Base-by-base conservation (phyloP, 2,888 invertebrate genomes). In the Eurytoma californica region DNA sequence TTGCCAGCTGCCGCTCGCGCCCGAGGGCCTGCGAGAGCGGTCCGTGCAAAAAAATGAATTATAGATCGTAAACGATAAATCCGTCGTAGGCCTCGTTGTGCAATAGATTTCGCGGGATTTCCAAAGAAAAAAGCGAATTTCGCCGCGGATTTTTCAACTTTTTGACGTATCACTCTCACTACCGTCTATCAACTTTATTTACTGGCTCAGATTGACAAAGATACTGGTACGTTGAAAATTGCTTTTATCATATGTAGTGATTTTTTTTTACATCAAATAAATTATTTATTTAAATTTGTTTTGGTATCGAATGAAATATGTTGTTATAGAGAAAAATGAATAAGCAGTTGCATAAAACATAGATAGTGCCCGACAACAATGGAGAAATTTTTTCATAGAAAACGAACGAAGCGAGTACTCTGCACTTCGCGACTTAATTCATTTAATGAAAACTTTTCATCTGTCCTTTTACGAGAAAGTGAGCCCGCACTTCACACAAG, bases 1-100 rank as follows among this genome's bases (percentile, higher is more conserved):
- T 73, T 82, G 74, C 76, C 80, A 79, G 78, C 78, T 83, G 81
- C 76, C 82, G 74, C 74, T 79, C 79, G 79, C 82, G 75, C 79
- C 72, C 78, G 70, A 72, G 78, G 65, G 84, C 83, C 39, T 83
- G 55, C 84, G 82, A 80, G 84, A 13, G 76, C 80, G 84, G n/a
- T 47, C 49, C 53, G 20, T 53, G 72, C 72, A 85, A 88, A 87
- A 86, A 88, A 87, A 85, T 83, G 83, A 86, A 86, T 87, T 87
- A 87, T 86, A 86, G 84, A 86, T 87, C 85, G 86, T 84, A 86
- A 88, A 85, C 85, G 86, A 84, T 86, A 82, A 83, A 83, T 83
- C 77, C 68, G 63, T 49, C 20, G 51, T 30, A 20, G 63, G 65
- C 28, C 39, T 74, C 66, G 20, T 79, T 75, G 70, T 51, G 61